These are phyloP conservation scores for Leptinotarsa haldemani DNA, from an alignment of 2,888 invertebrate species.

Conservation along the genomic window DNA sequence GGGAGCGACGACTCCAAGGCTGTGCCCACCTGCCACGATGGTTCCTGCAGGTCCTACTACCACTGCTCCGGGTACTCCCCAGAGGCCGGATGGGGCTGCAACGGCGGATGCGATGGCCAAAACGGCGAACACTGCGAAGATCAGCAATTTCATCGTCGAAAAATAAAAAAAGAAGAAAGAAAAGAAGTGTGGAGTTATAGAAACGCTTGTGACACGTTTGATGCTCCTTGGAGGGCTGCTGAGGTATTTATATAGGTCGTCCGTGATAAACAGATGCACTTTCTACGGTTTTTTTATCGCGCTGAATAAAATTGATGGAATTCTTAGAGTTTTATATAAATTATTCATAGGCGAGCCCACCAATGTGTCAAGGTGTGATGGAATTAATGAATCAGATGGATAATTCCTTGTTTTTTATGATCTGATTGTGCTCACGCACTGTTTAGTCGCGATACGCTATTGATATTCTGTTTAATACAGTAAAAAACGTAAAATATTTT, in stretches of 20 bases:
- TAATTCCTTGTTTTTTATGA: neutral
- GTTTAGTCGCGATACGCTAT: neutral
- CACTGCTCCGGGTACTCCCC: constrained; percentile 28
- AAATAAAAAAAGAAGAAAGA: too few species aligned
- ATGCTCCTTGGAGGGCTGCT: neutral
- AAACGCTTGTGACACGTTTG: constrained; percentile 19
- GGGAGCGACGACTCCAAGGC: constrained; percentile 30
- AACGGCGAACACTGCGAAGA: constrained; percentile 48
- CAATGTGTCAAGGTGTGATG: neutral
- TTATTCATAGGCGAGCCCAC: constrained; percentile 1
- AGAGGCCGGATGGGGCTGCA: constrained; percentile 25
- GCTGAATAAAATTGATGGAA: neutral
- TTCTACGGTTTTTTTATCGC: neutral
- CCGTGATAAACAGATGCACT: neutral
- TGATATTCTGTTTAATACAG: too few species aligned
- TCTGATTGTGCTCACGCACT: neutral
- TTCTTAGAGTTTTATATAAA: neutral
- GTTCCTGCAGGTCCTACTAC: constrained; percentile 28
- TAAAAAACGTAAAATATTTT: too few species aligned
- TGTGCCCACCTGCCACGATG: constrained; percentile 21
- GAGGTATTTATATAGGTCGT: neutral
- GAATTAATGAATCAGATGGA: neutral
- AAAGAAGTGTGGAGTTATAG: too few species aligned
- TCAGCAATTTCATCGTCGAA: constrained; percentile 49
- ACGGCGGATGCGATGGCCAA: constrained; percentile 45